These are phyloP conservation scores for Jordanella pulchra DNA, from an alignment of 2,797 vertebrate genomes.

Conservation along the genomic window DNA sequence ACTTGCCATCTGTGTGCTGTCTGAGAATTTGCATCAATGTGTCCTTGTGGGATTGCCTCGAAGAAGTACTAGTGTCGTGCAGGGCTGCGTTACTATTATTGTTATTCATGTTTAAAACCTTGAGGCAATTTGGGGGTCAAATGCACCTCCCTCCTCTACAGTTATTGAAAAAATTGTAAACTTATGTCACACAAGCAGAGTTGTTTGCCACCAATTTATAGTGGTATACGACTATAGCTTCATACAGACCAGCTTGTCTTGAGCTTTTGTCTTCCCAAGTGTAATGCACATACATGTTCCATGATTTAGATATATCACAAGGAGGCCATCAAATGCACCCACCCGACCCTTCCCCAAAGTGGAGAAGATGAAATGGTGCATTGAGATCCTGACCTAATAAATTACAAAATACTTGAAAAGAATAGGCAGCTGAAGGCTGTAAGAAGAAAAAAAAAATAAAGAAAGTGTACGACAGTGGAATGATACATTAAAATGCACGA, in stretches of 20 bases:
- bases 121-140: too few relatives aligned
- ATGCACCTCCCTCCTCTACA: too few relatives aligned
- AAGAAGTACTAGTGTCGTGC: too few relatives aligned
- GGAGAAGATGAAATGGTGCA: slow-evolving; percentile 17
- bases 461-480: background rate
- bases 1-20: too few relatives aligned
- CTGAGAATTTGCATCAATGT: too few relatives aligned
- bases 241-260: background rate
- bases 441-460: background rate
- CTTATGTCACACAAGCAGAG: too few relatives aligned
- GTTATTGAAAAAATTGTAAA: too few relatives aligned
- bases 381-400: slow-evolving; percentile 19
- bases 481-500: background rate
- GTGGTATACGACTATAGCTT: too few relatives aligned
- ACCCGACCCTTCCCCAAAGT: background rate
- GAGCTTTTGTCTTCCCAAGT: background rate
- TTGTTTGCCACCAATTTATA: too few relatives aligned
- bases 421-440: slow-evolving; percentile 9
- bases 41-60: too few relatives aligned
- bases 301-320: slow-evolving; percentile 49
- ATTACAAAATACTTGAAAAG: background rate
- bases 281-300: slow-evolving; percentile 40
- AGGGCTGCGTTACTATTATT: too few relatives aligned
- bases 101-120: too few relatives aligned
- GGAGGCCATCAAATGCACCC: slow-evolving; percentile 13